Evolutionary conservation across 2,888 invertebrate species (phyloP).

Genomic region (Andrena minutula): DNA sequence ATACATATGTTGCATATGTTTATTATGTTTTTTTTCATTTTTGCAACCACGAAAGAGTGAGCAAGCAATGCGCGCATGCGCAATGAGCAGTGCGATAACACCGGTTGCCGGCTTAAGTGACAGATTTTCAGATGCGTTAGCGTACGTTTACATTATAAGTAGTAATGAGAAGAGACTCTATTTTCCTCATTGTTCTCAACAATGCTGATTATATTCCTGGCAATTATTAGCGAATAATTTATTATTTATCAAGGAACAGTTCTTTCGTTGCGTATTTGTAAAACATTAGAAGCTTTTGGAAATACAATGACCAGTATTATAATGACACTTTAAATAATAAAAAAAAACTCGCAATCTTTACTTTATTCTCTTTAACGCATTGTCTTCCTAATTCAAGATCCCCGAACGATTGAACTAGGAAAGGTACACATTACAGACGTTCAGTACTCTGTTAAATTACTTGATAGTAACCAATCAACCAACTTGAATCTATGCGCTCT

Average conservation of each 20-base stretch:
- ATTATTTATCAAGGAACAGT: background rate
- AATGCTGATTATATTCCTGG: background rate
- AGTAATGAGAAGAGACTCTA: conserved; percentile 15
- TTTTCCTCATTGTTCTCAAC: background rate
- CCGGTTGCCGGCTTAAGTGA: conserved; percentile 22
- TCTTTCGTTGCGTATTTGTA: background rate
- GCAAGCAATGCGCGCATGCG: conserved; percentile 36
- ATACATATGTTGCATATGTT: background rate
- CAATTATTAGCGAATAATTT: background rate
- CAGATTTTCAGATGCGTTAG: conserved; percentile 3
- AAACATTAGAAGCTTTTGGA: background rate
- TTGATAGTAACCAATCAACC: conserved; percentile 63
- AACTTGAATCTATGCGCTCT: conserved; percentile 51
- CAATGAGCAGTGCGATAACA: conserved; percentile 8
- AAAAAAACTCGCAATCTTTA: background rate
- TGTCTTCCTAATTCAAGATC: background rate
- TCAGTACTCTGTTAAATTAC: conserved; percentile 55
- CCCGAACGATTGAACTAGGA: conserved; percentile 13
- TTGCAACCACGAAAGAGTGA: background rate
- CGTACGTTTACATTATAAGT: conserved; percentile 22
- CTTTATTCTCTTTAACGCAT: background rate
- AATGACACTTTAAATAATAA: background rate
- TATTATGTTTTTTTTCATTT: too few relatives aligned
- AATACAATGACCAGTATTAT: background rate
- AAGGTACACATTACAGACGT: conserved; percentile 17